A percentile compares a stretch with the other conserved stretches of the same genome.
Evolutionary conservation across 2,113 vertebrate species (phyloP).

Genomic region (Anoplopoma fimbria): DNA sequence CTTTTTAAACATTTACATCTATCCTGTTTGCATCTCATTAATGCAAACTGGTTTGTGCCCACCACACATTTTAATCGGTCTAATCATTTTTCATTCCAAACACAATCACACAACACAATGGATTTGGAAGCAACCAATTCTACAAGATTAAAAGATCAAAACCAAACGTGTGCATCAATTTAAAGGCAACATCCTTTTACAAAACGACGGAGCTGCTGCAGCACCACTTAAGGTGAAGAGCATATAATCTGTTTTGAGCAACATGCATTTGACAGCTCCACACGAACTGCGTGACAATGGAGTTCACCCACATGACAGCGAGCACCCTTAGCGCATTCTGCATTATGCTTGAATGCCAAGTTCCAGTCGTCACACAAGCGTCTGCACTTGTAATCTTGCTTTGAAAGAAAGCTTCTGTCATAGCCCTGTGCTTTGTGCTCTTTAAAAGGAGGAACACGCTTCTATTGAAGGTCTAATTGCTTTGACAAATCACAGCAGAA

Average conservation of each 20-base stretch:
- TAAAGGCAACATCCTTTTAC: not conserved
- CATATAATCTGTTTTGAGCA: slow-evolving; percentile 36
- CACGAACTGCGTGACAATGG: slow-evolving; percentile 3
- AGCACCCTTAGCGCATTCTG: slow-evolving; percentile 13
- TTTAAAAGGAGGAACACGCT: slow-evolving; percentile 3
- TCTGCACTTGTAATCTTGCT: slow-evolving; percentile 4
- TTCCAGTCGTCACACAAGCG: not conserved
- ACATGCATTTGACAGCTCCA: slow-evolving; percentile 23
- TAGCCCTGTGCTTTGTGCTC: slow-evolving; percentile 4
- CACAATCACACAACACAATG: slow-evolving; percentile 5
- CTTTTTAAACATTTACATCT: slow-evolving; percentile 40
- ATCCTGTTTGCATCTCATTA: slow-evolving; percentile 13
- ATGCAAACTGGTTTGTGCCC: not conserved
- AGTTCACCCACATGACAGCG: slow-evolving; percentile 20
- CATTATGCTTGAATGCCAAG: slow-evolving; percentile 10
- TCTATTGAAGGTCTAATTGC: slow-evolving; percentile 50
- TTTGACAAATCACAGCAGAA: slow-evolving; percentile 50
- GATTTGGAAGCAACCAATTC: not conserved
- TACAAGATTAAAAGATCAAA: slow-evolving; percentile 13
- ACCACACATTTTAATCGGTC: not conserved
- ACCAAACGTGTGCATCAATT: slow-evolving; percentile 9
- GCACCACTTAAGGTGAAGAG: slow-evolving; percentile 12
- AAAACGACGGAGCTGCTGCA: not conserved
- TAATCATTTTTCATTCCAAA: slow-evolving; percentile 7
- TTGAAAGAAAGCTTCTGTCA: slow-evolving; percentile 30